These are phyloP conservation scores for Noturus placidus DNA, from an alignment of 2,113 vertebrate species.

Conservation along the genomic window DNA sequence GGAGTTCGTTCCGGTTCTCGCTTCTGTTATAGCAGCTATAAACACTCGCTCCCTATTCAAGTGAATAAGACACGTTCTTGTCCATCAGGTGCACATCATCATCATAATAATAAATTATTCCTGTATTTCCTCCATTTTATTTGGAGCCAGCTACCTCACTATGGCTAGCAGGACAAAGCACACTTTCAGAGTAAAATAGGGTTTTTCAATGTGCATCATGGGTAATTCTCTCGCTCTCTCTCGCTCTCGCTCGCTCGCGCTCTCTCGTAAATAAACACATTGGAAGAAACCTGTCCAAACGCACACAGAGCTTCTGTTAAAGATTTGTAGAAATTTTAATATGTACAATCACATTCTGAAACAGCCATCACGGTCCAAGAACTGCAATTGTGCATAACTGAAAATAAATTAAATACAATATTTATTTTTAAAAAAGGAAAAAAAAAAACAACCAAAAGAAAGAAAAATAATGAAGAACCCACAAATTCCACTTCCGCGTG, in stretches of 20 bases:
- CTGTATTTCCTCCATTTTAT: too few species aligned
- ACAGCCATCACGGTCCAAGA: constrained; percentile 51
- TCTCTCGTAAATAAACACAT: too few species aligned
- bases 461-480: constrained; percentile 1
- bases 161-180: too few species aligned
- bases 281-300: neutral
- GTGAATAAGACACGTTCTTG: neutral
- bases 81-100: neutral
- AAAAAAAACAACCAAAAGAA: constrained; percentile 19
- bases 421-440: neutral
- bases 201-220: neutral
- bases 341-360: constrained; percentile 62
- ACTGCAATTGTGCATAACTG: constrained; percentile 54
- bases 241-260: too few species aligned
- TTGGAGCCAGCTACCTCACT: too few species aligned
- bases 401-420: constrained; percentile 59
- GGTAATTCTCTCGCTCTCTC: too few species aligned
- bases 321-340: constrained; percentile 67
- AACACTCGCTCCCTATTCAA: neutral
- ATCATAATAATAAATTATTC: too few species aligned
- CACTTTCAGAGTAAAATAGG: too few species aligned
- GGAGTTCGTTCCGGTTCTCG: neutral
- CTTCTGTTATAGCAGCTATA: neutral
- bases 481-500: constrained; percentile 31
- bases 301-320: constrained; percentile 35